Base-by-base conservation (phyloP, 2,797 vertebrate species). In the Rhinoraja longicauda region DNA sequence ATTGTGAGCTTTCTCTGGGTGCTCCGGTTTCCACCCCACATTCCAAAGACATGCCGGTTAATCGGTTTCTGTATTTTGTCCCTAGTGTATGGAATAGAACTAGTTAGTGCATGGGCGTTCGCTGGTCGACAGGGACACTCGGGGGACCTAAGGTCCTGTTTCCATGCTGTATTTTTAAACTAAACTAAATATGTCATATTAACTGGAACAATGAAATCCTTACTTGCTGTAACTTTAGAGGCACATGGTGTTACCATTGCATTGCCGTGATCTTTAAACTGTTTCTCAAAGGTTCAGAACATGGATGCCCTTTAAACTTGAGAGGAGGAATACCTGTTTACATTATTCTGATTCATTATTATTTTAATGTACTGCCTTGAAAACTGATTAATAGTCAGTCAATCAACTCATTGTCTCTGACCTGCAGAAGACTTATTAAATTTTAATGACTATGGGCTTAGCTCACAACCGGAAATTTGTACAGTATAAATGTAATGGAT, bases 391-490 rank as follows among this genome's bases (percentile, higher is more conserved):
- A 75, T 75, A 73, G 39, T 91, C 88, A 39, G 32, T 72, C 88
- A 73, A 73, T 92, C 90, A 73, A 91, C 24, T 53, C 21, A 67
- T 90, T 90, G 81, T 62, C 70, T 67, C 90, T 53, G 21, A 19
- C 21, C 24, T 73, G 90, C 39, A 73, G 36, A 53, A 92, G 24
- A 45, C 12, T 53, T 4, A 29, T 91, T 92, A 92, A 92, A 92
- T 92, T 92, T 75, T n/a, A 75, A 92, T 92, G 21, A 92, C 24
- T n/a, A 70, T 88, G 4, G 73, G 90, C 45, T 92, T 57, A 75
- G 70, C 24, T 5, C 39, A 92, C 24, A n/a, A 92, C 70, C 70
- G 73, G 90, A 92, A 75, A 75, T 73, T 57, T 92, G 70, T 92
- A 45, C 21, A 5, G 24, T 57, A 73, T 72, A 92, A 92, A 75